Base-by-base conservation (phyloP, 2,797 vertebrate species). In the Poeciliopsis infans region DNA sequence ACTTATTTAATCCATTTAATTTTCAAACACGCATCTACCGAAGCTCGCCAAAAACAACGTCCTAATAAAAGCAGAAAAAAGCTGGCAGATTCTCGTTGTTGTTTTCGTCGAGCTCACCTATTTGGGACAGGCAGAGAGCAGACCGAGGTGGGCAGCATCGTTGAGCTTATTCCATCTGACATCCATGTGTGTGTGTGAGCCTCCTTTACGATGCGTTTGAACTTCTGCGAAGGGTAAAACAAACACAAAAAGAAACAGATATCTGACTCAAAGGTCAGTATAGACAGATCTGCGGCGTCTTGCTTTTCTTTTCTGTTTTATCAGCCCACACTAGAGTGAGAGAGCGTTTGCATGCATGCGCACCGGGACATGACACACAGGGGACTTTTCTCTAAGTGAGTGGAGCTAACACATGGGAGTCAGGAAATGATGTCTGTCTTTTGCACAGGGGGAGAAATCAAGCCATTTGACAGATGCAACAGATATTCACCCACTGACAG, bases 81-180 rank as follows among this genome's bases (percentile, higher is more conserved):
- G 8, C 28, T 25, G 1, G 28, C 23, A 45, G 11, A 0, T 45
- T 28, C 49, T 28, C 1, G 31, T 64, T 3, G 20, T 33, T 36
- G 39, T 3, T 25, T 6, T 43, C 7, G 31, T 68, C 23, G 25
- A 8, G 45, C 43, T 79, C 82, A 95, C 94, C 95, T 95, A 86
- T 88, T 85, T 49, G 83, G 61, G 75, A 81, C 77, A 69, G 90
- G 82, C 25, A 85, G 61, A 1, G 91, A 87, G 82, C 64, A 59
- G 61, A 82, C 39, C 3, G 89, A 82, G 70, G 86, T 73, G 46
- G 91, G 92, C 85, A 95, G 88, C 95, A 95, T 96, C 87, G 83
- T 88, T 88, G 47, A 81, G 81, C 66, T 47, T 83, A 68, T 46
- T 73, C 85, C 81, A 91, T 78, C 84, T 80, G 68, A 83, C 77